Conservation (phyloP, 2,113 vertebrate species). For the Semnopithecus entellus region DNA sequence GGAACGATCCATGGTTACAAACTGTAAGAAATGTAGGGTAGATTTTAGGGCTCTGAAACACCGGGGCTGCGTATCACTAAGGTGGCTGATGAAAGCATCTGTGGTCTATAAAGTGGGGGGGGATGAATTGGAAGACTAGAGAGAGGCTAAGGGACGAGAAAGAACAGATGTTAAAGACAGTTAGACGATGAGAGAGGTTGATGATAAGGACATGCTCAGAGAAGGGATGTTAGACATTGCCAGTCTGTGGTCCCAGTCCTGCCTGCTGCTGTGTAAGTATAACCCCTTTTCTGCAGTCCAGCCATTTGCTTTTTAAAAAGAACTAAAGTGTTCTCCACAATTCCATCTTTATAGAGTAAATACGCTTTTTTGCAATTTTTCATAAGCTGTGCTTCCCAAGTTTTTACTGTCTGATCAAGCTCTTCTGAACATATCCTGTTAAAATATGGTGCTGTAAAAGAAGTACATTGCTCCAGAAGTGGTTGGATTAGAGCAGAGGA, state of each 20-base stretch:
- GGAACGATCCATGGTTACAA: not conserved
- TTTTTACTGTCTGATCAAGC: not conserved
- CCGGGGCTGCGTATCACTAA: not conserved
- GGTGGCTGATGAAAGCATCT: not conserved
- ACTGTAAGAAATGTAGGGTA: not conserved
- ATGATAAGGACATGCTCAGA: not conserved
- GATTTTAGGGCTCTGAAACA: not conserved
- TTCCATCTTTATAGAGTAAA: not conserved
- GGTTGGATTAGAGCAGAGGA: not conserved
- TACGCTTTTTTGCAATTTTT: not conserved
- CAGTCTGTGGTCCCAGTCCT: not conserved
- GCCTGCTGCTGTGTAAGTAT: not conserved
- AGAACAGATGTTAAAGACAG: not conserved
- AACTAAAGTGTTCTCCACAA: not conserved
- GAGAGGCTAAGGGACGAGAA: not conserved
- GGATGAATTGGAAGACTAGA: not conserved
- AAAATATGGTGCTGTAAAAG: not conserved
- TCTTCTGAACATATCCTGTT: not conserved
- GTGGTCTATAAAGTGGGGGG: not conserved
- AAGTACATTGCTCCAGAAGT: not conserved
- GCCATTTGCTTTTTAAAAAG: not conserved
- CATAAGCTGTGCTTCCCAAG: not conserved
- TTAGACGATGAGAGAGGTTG: not conserved
- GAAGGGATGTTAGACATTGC: not conserved
- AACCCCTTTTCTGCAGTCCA: not conserved